A percentile compares a stretch with the other conserved stretches of the same genome.
Conservation (phyloP, 2,888 invertebrate species). For the Troilus luridus region DNA sequence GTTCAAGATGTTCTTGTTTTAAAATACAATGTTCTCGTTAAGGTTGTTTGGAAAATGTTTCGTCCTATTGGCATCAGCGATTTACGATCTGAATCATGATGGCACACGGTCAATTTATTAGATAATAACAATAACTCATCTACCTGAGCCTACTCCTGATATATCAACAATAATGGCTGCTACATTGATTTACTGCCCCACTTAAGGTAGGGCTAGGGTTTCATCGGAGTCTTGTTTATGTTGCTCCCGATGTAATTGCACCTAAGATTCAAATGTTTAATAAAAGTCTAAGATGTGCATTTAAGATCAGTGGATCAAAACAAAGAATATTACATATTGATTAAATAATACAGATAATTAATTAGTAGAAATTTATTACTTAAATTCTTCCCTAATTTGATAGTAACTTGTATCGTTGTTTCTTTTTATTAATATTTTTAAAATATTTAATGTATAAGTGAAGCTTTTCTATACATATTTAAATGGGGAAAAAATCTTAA, state of each 20-base stretch:
- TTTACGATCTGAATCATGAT: slow-evolving; percentile 20
- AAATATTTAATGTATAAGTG: too few relatives aligned
- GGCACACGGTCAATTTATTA: neutral
- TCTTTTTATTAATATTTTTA: neutral
- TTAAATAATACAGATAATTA: neutral
- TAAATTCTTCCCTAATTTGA: neutral
- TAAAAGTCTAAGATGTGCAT: neutral
- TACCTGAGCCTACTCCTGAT: slow-evolving; percentile 39
- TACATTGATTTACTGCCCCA: slow-evolving; percentile 20
- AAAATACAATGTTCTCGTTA: neutral
- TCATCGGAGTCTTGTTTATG: slow-evolving; percentile 35
- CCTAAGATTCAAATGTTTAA: slow-evolving; percentile 38
- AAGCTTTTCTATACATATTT: too few relatives aligned
- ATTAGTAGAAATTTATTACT: neutral
- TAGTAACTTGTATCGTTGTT: neutral
- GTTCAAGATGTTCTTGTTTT: neutral
- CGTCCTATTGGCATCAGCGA: neutral
- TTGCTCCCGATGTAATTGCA: neutral
- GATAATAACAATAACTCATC: slow-evolving; percentile 46
- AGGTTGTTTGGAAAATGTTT: neutral
- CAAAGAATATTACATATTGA: neutral
- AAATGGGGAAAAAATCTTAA: too few relatives aligned
- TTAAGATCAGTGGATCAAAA: neutral
- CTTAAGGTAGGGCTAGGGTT: slow-evolving; percentile 24
- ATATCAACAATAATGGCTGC: slow-evolving; percentile 38